Percentiles rank a stretch among this genome's conserved stretches.
Evolutionary conservation across 2,113 vertebrate genomes (phyloP).

Genomic region (Oreotrochilus melanogaster): DNA sequence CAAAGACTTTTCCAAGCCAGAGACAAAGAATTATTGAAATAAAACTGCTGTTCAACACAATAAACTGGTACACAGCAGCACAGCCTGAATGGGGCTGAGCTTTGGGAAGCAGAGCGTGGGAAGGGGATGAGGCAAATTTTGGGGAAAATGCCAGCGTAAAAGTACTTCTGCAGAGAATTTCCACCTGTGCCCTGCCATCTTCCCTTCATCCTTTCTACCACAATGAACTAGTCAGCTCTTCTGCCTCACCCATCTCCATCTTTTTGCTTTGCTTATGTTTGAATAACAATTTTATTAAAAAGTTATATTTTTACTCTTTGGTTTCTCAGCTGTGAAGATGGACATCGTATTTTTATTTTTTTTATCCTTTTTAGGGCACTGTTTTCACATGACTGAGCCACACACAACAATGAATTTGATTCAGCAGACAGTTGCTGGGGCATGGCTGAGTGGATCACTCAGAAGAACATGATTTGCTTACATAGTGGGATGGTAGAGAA

Average conservation of each 20-base stretch:
- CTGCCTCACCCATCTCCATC: background rate
- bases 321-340: background rate
- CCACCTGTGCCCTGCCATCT: background rate
- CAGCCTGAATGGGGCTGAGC: background rate
- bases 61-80: background rate
- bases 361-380: background rate
- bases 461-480: background rate
- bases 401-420: background rate
- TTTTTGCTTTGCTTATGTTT: background rate
- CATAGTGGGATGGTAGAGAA: background rate
- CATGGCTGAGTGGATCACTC: slow-evolving; percentile 6
- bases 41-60: background rate
- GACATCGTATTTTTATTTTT: background rate
- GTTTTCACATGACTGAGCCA: background rate
- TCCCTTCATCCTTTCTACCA: background rate
- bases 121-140: background rate
- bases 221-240: background rate
- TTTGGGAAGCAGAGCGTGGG: slow-evolving; percentile 11
- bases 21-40: background rate
- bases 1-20: slow-evolving; percentile 41
- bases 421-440: background rate
- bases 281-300: background rate
- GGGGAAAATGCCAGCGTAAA: background rate
- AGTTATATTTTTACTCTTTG: background rate
- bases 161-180: background rate